phyloP scores from a whole-genome alignment of 2,113 vertebrate species.

The Festucalex cinctus region DNA sequence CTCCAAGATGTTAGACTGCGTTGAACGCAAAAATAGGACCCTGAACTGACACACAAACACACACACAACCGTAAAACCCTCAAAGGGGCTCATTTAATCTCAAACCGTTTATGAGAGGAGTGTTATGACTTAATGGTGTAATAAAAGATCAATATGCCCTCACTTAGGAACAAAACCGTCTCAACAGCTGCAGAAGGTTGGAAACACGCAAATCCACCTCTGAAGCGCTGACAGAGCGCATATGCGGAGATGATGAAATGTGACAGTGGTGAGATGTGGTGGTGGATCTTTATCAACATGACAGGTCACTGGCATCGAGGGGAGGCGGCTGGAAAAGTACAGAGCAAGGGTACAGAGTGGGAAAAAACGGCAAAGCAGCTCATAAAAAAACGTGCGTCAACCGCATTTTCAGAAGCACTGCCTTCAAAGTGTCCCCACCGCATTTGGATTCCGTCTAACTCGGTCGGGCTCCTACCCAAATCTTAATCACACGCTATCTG shows the following conservation, averaged over 20 bases:
- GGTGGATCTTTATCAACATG: slow-evolving; percentile 50
- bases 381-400: slow-evolving; percentile 32
- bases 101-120: slow-evolving; percentile 63
- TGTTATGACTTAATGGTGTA: slow-evolving; percentile 65
- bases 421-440: slow-evolving; percentile 43
- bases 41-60: slow-evolving; percentile 20
- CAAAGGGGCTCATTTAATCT: slow-evolving; percentile 67
- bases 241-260: slow-evolving; percentile 40
- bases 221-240: slow-evolving; percentile 36
- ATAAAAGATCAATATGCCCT: slow-evolving; percentile 70
- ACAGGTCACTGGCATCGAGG: slow-evolving; percentile 38
- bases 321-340: slow-evolving; percentile 8
- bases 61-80: slow-evolving; percentile 44
- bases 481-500: slow-evolving; percentile 60
- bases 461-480: slow-evolving; percentile 39
- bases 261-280: slow-evolving; percentile 43
- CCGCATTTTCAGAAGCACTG: slow-evolving; percentile 63
- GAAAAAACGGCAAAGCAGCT: slow-evolving; percentile 1
- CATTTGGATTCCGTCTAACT: slow-evolving; percentile 46
- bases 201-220: slow-evolving; percentile 57
- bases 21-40: slow-evolving; percentile 8
- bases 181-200: slow-evolving; percentile 45
- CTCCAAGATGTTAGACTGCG: slow-evolving; percentile 10
- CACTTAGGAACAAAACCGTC: slow-evolving; percentile 69
- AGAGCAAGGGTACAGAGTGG: slow-evolving; percentile 4